A percentile compares a stretch with the other conserved stretches of the same genome.
These are phyloP conservation scores for Triplophysa siluroides DNA, from an alignment of 2,113 vertebrate species.

Conservation along the genomic window DNA sequence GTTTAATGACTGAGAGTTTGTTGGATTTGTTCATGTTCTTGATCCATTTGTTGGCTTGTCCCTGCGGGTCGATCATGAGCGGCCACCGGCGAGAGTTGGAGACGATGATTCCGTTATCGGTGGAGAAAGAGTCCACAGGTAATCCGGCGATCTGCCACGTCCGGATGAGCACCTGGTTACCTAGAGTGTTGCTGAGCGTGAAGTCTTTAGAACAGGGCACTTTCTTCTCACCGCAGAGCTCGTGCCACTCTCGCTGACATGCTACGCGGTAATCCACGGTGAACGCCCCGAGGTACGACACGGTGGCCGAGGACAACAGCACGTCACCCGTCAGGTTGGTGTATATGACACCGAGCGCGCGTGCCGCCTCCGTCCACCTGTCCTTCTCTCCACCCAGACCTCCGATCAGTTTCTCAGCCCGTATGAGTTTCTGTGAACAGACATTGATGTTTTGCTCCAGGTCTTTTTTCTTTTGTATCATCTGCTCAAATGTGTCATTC, in stretches of 20 bases:
- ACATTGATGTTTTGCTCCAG: slow-evolving; percentile 86
- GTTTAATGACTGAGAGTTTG: slow-evolving; percentile 84
- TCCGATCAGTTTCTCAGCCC: slow-evolving; percentile 87
- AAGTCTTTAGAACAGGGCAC: slow-evolving; percentile 84
- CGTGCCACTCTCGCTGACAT: slow-evolving; percentile 84
- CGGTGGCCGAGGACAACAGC: slow-evolving; percentile 83
- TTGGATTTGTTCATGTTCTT: slow-evolving; percentile 92
- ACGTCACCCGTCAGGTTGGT: slow-evolving; percentile 86
- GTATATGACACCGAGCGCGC: slow-evolving; percentile 75
- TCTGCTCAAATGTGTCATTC: slow-evolving; percentile 79
- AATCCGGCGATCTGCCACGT: slow-evolving; percentile 90
- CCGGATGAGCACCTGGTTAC: slow-evolving; percentile 85
- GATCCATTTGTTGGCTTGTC: slow-evolving; percentile 94
- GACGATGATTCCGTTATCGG: slow-evolving; percentile 90
- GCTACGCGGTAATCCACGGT: slow-evolving; percentile 81
- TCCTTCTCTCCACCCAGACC: slow-evolving; percentile 92
- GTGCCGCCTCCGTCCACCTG: slow-evolving; percentile 87
- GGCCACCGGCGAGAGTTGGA: slow-evolving; percentile 90
- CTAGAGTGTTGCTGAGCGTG: slow-evolving; percentile 80
- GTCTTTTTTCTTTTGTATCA: slow-evolving; percentile 80
- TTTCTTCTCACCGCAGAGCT: slow-evolving; percentile 75
- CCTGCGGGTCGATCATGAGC: slow-evolving; percentile 93
- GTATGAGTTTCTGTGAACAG: slow-evolving; percentile 85
- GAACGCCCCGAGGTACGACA: slow-evolving; percentile 91
- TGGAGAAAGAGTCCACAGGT: slow-evolving; percentile 88